Percentiles rank a stretch among this genome's conserved stretches.
These are phyloP conservation scores for Tetropium fuscum DNA, from an alignment of 2,888 invertebrate species.

Conservation along the genomic window DNA sequence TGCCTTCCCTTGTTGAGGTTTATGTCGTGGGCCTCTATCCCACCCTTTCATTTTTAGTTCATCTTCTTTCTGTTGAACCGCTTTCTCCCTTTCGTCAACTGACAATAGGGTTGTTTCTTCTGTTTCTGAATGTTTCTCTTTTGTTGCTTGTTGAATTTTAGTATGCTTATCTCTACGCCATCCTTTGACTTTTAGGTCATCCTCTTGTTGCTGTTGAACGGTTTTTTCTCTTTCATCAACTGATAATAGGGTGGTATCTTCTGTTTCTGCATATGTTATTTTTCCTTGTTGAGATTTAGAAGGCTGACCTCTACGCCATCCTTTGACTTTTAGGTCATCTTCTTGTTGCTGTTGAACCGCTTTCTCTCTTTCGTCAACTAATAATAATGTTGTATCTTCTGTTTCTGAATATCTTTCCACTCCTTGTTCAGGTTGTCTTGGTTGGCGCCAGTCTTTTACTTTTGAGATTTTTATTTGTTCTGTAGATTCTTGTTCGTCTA, in stretches of 20 bases:
- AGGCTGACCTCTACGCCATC: constrained; percentile 51
- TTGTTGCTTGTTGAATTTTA: too few species aligned
- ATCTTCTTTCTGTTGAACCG: too few species aligned
- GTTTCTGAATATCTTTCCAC: constrained; percentile 32
- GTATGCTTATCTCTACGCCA: constrained; percentile 50
- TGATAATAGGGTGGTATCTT: constrained; percentile 57
- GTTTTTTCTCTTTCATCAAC: constrained; percentile 52
- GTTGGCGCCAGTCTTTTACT: not conserved
- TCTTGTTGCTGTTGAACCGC: constrained; percentile 18
- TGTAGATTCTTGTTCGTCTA: not conserved
- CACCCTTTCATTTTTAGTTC: too few species aligned
- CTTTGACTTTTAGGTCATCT: constrained; percentile 62
- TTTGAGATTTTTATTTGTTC: constrained; percentile 5
- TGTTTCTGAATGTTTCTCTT: constrained; percentile 46
- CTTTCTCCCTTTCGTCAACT: not conserved
- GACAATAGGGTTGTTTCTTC: constrained; percentile 54
- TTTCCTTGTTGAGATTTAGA: constrained; percentile 60
- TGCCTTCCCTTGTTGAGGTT: constrained; percentile 61
- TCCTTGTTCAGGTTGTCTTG: constrained; percentile 20
- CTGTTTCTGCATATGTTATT: constrained; percentile 46
- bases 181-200: constrained; percentile 41
- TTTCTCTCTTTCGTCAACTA: constrained; percentile 48
- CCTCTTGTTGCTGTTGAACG: constrained; percentile 1
- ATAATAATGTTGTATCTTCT: constrained; percentile 53
- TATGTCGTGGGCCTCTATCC: too few species aligned